Conservation (phyloP, 2,888 invertebrate species). For the Drosophila kokeensis region DNA sequence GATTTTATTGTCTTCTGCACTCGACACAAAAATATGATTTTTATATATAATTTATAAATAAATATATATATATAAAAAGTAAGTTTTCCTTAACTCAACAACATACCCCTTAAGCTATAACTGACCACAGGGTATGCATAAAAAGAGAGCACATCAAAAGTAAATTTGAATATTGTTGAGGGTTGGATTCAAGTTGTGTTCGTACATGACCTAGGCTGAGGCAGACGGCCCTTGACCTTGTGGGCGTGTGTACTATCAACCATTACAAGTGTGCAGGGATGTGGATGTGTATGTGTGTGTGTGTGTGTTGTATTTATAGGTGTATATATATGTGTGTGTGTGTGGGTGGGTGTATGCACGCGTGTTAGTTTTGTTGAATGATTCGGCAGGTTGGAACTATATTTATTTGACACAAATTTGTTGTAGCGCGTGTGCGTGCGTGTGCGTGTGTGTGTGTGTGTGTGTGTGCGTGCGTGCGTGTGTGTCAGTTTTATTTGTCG, state of each 20-base stretch:
- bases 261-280: conserved; percentile 10
- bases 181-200: conserved; percentile 52
- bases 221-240: conserved; percentile 76
- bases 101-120: neutral
- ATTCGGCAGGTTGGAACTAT: conserved; percentile 41
- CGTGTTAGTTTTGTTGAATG: conserved; percentile 42
- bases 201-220: conserved; percentile 68
- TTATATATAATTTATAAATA: neutral
- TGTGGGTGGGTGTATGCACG: conserved; percentile 5
- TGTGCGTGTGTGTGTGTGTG: neutral
- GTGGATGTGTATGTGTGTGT: neutral
- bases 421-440: neutral
- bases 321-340: conserved; percentile 6
- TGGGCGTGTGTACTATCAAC: conserved; percentile 35
- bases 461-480: too few species aligned
- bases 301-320: conserved; percentile 3
- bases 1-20: neutral
- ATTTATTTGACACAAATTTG: conserved; percentile 31
- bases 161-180: conserved; percentile 53
- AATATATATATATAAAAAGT: neutral
- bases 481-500: conserved; percentile 9
- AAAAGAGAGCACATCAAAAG: conserved; percentile 13
- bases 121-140: conserved; percentile 34
- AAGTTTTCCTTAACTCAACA: neutral
- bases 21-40: neutral